Percentiles rank a stretch among this genome's conserved stretches.
Conservation (phyloP, 2,888 invertebrate genomes). For the Strigamia maritima region DNA sequence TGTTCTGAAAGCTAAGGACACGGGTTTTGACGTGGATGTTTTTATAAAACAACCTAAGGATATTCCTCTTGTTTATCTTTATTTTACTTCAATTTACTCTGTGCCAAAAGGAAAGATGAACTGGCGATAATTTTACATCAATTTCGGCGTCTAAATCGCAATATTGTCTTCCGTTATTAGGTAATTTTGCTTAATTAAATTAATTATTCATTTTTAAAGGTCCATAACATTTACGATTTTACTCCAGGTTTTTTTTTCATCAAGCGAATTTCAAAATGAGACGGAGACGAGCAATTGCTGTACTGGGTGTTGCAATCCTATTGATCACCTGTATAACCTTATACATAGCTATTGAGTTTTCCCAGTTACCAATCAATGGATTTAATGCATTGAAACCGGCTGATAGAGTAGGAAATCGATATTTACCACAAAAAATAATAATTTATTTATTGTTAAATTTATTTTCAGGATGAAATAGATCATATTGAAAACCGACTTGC, state of each 20-base stretch:
- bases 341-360: constrained; percentile 20
- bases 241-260: not conserved
- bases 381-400: constrained; percentile 6
- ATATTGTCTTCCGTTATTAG: too few relatives aligned
- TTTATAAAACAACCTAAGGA: too few relatives aligned
- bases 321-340: constrained; percentile 25
- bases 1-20: too few relatives aligned
- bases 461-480: constrained; percentile 28
- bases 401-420: not conserved
- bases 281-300: not conserved
- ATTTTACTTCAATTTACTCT: too few relatives aligned
- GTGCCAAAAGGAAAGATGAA: too few relatives aligned
- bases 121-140: too few relatives aligned
- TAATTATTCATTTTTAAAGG: too few relatives aligned
- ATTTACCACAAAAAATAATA: not conserved
- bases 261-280: not conserved
- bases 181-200: too few relatives aligned
- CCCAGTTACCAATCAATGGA: constrained; percentile 13
- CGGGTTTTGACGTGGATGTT: too few relatives aligned
- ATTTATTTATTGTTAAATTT: not conserved
- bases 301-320: constrained; percentile 35
- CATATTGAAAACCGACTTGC: not conserved
- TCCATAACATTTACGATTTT: too few relatives aligned
- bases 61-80: too few relatives aligned
- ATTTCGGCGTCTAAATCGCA: too few relatives aligned